Evolutionary conservation across 2,113 vertebrate genomes (phyloP), one percentile per base, ranked within the genome.

Genomic region (Hirundichthys speculiger): DNA sequence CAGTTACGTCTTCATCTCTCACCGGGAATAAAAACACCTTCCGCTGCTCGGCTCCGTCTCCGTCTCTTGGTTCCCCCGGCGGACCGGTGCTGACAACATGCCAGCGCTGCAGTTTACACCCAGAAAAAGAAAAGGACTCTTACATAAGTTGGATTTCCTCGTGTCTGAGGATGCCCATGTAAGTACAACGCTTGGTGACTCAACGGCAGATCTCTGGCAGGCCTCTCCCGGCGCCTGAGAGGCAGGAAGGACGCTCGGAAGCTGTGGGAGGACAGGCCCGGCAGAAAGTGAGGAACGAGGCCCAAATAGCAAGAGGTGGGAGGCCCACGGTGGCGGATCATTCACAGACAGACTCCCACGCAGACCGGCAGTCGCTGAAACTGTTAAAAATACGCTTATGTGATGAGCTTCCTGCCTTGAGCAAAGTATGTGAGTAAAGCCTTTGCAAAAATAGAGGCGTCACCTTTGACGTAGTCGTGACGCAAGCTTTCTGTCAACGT

Each of bases 221-320:
- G 42, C 18, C 53, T 57, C 62, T 11, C 0, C 25, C 65, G 79
- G 77, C 14, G 47, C 77, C 80, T 80, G 63, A 68, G 72, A 42
- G 25, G 52, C 58, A 79, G 81, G 79, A 63, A 27, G 80, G 80
- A 67, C 53, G 38, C 68, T 64, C 75, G 77, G 74, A 82, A 83
- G 80, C 49, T 9, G 87, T 87, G 79, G 85, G 88, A 74, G 84
- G 82, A 86, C 56, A 46, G 65, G 25, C 3, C 25, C 6, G 25
- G 25, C 25, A 27, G n/a, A 27, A 6, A 27, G 25, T 27, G 25
- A 27, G 25, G 25, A 27, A 27, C 6, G 25, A 80, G 70, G 69
- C 70, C 65, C 80, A 74, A 88, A 76, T 65, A 73, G 78, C 41
- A 73, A 84, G 62, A 63, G 55, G 86, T 89, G 73, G 89, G 82